Percentiles rank a stretch among this genome's conserved stretches.
These are phyloP conservation scores for Sitta europaea DNA, from an alignment of 2,113 vertebrate species.

Conservation along the genomic window DNA sequence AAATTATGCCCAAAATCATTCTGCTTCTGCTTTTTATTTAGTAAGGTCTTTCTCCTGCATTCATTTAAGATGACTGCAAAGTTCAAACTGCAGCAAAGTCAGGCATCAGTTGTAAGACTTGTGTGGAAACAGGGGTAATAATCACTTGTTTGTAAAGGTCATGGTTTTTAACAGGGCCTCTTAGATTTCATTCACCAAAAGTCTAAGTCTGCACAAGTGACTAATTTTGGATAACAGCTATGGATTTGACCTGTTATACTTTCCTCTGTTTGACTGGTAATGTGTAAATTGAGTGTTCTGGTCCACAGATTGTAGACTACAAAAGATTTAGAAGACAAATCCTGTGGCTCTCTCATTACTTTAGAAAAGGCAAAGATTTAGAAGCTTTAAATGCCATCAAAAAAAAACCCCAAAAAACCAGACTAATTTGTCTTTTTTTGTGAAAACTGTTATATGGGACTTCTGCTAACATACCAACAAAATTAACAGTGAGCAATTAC, in stretches of 20 bases:
- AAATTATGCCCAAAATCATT: conserved; percentile 5
- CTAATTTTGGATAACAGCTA: not conserved
- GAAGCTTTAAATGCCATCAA: not conserved
- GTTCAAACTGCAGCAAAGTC: not conserved
- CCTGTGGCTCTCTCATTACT: not conserved
- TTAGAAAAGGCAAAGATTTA: not conserved
- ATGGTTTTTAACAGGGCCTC: not conserved
- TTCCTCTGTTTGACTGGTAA: not conserved
- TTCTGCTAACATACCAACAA: not conserved
- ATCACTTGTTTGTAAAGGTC: conserved; percentile 21
- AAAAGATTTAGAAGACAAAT: not conserved
- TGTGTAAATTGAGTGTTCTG: not conserved
- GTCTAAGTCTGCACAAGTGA: not conserved
- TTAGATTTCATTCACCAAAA: not conserved
- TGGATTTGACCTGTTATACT: not conserved
- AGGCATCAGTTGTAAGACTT: not conserved
- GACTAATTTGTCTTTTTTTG: not conserved
- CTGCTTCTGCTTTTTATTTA: not conserved
- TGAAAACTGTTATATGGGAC: not conserved
- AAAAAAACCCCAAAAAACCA: too few species aligned
- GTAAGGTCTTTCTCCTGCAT: not conserved
- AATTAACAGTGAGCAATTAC: not conserved
- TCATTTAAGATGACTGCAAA: conserved; percentile 10
- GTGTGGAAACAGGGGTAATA: not conserved
- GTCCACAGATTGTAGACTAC: not conserved